A percentile compares a stretch with the other conserved stretches of the same genome.
phyloP scores from a whole-genome alignment of 2,888 invertebrate genomes.

The Leptopilina drosophilae region DNA sequence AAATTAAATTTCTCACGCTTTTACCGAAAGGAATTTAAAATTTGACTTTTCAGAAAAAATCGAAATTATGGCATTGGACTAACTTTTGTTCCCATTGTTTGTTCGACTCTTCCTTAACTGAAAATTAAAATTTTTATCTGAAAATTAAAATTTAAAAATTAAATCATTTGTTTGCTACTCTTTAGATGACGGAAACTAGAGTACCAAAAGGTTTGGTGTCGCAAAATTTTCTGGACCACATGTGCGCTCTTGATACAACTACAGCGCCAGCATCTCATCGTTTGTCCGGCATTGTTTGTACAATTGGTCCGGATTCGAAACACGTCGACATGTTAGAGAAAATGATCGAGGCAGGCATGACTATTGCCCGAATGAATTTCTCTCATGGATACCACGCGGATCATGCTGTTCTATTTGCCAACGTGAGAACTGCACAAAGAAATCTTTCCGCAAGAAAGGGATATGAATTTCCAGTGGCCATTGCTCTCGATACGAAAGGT shows the following conservation, averaged over 20 bases:
- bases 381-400: conserved; percentile 98
- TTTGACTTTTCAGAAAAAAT: too few species aligned
- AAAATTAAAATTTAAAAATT: too few species aligned
- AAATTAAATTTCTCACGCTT: too few species aligned
- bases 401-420: conserved; percentile 92
- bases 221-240: conserved; percentile 88
- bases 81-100: too few species aligned
- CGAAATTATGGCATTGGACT: too few species aligned
- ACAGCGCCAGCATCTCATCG: conserved; percentile 89
- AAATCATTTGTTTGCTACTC: neutral
- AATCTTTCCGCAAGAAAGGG: conserved; percentile 87
- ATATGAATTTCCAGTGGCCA: conserved; percentile 89
- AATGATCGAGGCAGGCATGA: conserved; percentile 99
- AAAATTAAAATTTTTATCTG: too few species aligned
- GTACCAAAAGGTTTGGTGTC: conserved; percentile 64
- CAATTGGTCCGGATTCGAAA: conserved; percentile 93
- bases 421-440: conserved; percentile 90
- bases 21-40: too few species aligned
- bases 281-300: conserved; percentile 98
- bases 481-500: conserved; percentile 98
- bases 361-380: conserved; percentile 96
- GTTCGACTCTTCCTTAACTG: too few species aligned
- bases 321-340: conserved; percentile 90
- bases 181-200: conserved; percentile 70
- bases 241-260: conserved; percentile 95